A percentile compares a stretch with the other conserved stretches of the same genome.
These are phyloP conservation scores for Paramormyrops hopkinsi DNA, from an alignment of 2,797 vertebrate species.

Conservation along the genomic window DNA sequence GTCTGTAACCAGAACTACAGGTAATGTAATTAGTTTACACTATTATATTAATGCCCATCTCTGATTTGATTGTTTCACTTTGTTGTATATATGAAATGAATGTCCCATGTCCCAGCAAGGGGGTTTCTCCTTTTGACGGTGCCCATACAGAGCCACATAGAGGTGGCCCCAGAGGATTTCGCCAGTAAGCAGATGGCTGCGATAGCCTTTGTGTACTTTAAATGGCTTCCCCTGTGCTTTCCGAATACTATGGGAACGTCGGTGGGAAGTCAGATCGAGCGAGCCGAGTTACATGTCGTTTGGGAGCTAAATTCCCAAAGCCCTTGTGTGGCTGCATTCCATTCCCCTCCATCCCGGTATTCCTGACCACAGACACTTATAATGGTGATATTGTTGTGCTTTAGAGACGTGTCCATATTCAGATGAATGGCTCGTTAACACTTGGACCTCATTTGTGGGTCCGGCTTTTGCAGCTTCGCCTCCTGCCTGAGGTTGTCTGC, in stretches of 20 bases:
- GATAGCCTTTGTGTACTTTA: slow-evolving; percentile 4
- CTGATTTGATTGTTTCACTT: background rate
- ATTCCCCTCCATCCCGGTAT: slow-evolving; percentile 22
- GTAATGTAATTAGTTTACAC: background rate
- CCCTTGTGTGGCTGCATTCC: slow-evolving; percentile 37
- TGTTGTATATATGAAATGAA: background rate
- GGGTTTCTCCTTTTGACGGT: background rate
- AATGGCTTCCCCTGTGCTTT: slow-evolving; percentile 34
- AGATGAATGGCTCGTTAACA: slow-evolving; percentile 10
- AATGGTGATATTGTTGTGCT: slow-evolving; percentile 38
- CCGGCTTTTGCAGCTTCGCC: background rate
- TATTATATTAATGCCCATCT: background rate
- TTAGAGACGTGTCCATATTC: background rate
- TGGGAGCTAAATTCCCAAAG: slow-evolving; percentile 44
- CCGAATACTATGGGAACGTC: slow-evolving; percentile 35
- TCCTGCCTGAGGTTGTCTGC: background rate
- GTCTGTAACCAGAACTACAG: background rate
- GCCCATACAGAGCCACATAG: background rate
- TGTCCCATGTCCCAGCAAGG: background rate
- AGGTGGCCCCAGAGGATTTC: background rate
- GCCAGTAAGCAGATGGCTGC: background rate
- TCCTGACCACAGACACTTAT: slow-evolving; percentile 58
- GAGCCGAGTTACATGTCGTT: slow-evolving; percentile 40
- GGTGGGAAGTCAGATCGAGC: slow-evolving; percentile 30
- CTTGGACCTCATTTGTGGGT: background rate